phyloP scores from a whole-genome alignment of 1,140 invertebrate genomes.

The Drosophila tani region DNA sequence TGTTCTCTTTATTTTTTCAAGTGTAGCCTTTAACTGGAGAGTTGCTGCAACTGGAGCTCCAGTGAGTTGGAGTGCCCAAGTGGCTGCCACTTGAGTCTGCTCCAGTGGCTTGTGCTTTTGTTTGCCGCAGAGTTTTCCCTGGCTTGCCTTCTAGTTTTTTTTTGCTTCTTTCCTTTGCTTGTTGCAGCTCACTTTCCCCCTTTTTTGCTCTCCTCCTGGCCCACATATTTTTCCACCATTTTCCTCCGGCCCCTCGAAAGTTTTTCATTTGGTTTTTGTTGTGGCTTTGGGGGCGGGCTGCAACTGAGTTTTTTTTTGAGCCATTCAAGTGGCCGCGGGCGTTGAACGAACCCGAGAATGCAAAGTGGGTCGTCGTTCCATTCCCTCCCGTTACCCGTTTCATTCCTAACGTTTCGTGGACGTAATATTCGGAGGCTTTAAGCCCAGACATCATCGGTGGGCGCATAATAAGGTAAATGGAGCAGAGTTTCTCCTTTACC shows the following conservation, averaged over 20 bases:
- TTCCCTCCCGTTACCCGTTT: conserved; percentile 8
- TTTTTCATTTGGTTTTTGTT: conserved; percentile 44
- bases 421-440: conserved; percentile 54
- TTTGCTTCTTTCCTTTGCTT: conserved; percentile 4
- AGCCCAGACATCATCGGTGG: conserved; percentile 25
- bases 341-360: conserved; percentile 56
- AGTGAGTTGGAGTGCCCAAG: conserved; percentile 56
- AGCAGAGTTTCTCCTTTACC: conserved; percentile 49
- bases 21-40: conserved; percentile 42
- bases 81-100: conserved; percentile 69
- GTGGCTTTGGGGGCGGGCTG: conserved; percentile 26
- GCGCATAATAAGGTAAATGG: conserved; percentile 53
- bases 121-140: conserved; percentile 52
- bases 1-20: not conserved
- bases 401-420: conserved; percentile 30
- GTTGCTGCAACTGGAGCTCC: conserved; percentile 45
- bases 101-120: conserved; percentile 73
- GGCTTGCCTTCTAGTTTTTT: conserved; percentile 14
- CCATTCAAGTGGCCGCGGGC: conserved; percentile 57
- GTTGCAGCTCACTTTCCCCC: conserved; percentile 8
- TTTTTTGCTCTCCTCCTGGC: conserved; percentile 4
- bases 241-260: conserved; percentile 22
- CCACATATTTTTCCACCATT: conserved; percentile 4
- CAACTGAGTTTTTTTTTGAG: conserved; percentile 52
- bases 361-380: conserved; percentile 67